phyloP scores from a whole-genome alignment of 1,140 invertebrate species.

The Gyrodactylus salaris region DNA sequence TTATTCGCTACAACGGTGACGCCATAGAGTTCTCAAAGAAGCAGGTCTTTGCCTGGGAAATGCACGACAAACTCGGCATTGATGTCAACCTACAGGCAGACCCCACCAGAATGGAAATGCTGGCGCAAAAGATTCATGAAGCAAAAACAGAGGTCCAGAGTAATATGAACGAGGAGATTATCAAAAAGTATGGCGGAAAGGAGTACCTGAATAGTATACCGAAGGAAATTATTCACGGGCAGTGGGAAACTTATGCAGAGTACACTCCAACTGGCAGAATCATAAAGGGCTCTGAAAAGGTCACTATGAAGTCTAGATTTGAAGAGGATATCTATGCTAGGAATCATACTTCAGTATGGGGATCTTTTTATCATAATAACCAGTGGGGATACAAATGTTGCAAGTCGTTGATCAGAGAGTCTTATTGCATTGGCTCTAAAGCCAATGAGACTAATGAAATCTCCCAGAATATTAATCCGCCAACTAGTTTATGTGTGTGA shows the following conservation, averaged over 20 bases:
- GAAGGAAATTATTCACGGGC: slow-evolving; percentile 31
- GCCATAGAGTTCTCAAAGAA: slow-evolving; percentile 52
- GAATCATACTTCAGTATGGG: slow-evolving; percentile 74
- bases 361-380: slow-evolving; percentile 61
- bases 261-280: slow-evolving; percentile 67
- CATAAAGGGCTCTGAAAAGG: slow-evolving; percentile 48
- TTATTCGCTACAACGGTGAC: slow-evolving; percentile 63
- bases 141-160: slow-evolving; percentile 1
- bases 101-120: slow-evolving; percentile 67
- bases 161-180: slow-evolving; percentile 4
- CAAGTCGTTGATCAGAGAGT: slow-evolving; percentile 52
- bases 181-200: slow-evolving; percentile 39
- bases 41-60: slow-evolving; percentile 86
- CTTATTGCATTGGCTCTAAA: slow-evolving; percentile 31
- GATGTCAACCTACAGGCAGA: slow-evolving; percentile 83
- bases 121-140: slow-evolving; percentile 34
- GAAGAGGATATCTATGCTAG: slow-evolving; percentile 68
- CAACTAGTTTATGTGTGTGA: too few species aligned
- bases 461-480: not conserved
- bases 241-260: slow-evolving; percentile 52
- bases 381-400: slow-evolving; percentile 86
- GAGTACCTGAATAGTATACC: slow-evolving; percentile 57
- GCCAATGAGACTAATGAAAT: not conserved
- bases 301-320: slow-evolving; percentile 47
- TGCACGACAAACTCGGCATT: slow-evolving; percentile 44